Conservation (phyloP, 1,140 invertebrate species). For the Helicoverpa armigera region DNA sequence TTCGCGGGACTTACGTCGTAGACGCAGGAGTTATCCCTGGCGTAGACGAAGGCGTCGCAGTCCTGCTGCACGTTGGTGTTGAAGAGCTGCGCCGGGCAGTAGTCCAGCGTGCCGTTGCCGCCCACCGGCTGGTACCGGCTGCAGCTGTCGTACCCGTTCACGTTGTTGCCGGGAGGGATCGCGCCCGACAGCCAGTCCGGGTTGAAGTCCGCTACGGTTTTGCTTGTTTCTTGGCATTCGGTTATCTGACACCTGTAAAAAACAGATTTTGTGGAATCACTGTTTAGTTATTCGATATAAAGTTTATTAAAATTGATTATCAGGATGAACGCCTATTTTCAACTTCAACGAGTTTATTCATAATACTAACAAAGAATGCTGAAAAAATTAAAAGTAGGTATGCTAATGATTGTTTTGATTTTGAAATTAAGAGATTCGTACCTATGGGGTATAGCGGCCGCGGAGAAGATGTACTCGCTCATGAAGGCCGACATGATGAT, state of each 20-base stretch:
- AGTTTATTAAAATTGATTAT: background rate
- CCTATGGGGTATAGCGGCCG: slow-evolving; percentile 75
- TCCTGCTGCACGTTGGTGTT: slow-evolving; percentile 50
- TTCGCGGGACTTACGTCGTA: slow-evolving; percentile 72
- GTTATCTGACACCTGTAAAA: slow-evolving; percentile 73
- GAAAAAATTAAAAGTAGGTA: too few species aligned
- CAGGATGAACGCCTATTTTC: too few species aligned
- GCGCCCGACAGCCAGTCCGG: slow-evolving; percentile 74
- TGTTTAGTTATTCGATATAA: background rate
- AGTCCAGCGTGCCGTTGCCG: slow-evolving; percentile 61
- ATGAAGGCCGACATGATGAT: slow-evolving; percentile 74
- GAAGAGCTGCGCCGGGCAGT: slow-evolving; percentile 69
- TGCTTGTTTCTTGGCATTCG: slow-evolving; percentile 74
- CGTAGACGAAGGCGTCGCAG: slow-evolving; percentile 76
- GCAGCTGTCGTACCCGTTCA: slow-evolving; percentile 64
- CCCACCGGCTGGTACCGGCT: slow-evolving; percentile 60
- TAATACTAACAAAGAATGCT: too few species aligned
- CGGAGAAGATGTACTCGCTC: slow-evolving; percentile 77
- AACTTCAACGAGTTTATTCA: too few species aligned
- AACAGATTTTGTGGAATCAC: background rate
- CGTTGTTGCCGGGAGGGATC: slow-evolving; percentile 64
- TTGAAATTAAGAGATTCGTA: slow-evolving; percentile 43
- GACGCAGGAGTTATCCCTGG: slow-evolving; percentile 74
- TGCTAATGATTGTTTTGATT: background rate
- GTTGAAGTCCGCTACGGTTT: slow-evolving; percentile 50